These are phyloP conservation scores for Pachymerium ferrugineum DNA, from an alignment of 2,888 invertebrate genomes.

Conservation along the genomic window DNA sequence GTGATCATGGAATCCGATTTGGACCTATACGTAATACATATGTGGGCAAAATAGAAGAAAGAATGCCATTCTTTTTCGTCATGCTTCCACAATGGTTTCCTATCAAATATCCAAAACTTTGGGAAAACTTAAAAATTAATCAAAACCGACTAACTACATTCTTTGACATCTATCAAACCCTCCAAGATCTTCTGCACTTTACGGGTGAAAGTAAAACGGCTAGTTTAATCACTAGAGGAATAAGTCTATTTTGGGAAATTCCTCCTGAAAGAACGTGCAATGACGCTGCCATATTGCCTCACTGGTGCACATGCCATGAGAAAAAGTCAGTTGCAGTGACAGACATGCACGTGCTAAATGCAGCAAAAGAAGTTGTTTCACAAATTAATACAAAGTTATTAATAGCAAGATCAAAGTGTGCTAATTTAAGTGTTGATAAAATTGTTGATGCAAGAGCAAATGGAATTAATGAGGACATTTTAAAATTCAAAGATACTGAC, in stretches of 20 bases:
- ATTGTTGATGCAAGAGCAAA: constrained; percentile 23
- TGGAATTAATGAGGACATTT: too few species aligned
- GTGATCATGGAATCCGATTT: constrained; percentile 48
- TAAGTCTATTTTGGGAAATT: constrained; percentile 71
- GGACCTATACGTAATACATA: constrained; percentile 45
- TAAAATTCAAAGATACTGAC: too few species aligned
- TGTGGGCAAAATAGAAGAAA: constrained; percentile 71
- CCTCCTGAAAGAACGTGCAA: constrained; percentile 67
- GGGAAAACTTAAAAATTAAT: constrained; percentile 62
- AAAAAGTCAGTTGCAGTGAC: constrained; percentile 56
- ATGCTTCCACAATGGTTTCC: constrained; percentile 69
- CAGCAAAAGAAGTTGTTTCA: constrained; percentile 44
- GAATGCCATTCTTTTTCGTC: constrained; percentile 72
- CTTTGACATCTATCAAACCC: constrained; percentile 74
- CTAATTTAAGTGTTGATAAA: background rate
- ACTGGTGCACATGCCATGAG: constrained; percentile 83
- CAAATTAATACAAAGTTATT: background rate
- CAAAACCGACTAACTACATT: constrained; percentile 69
- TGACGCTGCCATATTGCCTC: constrained; percentile 68
- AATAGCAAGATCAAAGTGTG: background rate
- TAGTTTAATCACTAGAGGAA: constrained; percentile 51
- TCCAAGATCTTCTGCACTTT: constrained; percentile 61
- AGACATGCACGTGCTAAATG: constrained; percentile 55
- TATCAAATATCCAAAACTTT: constrained; percentile 57
- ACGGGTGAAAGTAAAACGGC: background rate